Conservation (phyloP, 2,888 invertebrate genomes). For the Opisthograptis luteolata region DNA sequence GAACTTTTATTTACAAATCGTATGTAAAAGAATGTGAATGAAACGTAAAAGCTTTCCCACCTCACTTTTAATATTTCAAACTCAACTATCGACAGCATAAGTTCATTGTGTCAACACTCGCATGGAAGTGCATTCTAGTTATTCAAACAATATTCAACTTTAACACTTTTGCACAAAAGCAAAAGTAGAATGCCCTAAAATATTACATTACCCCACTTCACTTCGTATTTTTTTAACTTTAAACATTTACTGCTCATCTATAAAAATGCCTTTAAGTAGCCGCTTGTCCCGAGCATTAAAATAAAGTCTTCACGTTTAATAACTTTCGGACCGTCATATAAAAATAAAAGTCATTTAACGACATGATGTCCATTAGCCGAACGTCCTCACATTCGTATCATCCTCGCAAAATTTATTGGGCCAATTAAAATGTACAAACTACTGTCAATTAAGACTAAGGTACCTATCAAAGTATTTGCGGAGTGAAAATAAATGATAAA, state of each 20-base stretch:
- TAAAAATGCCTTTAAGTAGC: conserved; percentile 4
- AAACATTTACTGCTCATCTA: conserved; percentile 8
- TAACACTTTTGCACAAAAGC: too few species aligned
- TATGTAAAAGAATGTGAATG: too few species aligned
- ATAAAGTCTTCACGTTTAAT: conserved; percentile 14
- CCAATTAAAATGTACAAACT: conserved; percentile 38
- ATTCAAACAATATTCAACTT: too few species aligned
- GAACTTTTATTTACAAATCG: too few species aligned
- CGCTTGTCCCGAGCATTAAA: conserved; percentile 14
- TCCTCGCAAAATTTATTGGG: conserved; percentile 35
- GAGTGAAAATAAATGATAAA: conserved; percentile 15
- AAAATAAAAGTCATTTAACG: conserved; percentile 25
- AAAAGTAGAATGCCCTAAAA: too few species aligned
- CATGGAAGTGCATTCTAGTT: too few species aligned
- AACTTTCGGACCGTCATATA: conserved; percentile 18
- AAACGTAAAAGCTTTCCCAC: too few species aligned
- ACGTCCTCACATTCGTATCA: conserved; percentile 29
- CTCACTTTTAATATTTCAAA: too few species aligned
- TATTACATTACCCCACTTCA: not conserved
- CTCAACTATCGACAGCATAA: too few species aligned
- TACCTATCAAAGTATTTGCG: conserved; percentile 26
- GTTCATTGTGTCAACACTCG: too few species aligned
- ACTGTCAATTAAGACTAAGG: conserved; percentile 33
- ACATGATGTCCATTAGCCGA: conserved; percentile 30
- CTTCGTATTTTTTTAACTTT: not conserved